Evolutionary conservation across 2,888 invertebrate species (phyloP), one percentile per base, ranked within the genome.

Genomic region (Acronicta psi): DNA sequence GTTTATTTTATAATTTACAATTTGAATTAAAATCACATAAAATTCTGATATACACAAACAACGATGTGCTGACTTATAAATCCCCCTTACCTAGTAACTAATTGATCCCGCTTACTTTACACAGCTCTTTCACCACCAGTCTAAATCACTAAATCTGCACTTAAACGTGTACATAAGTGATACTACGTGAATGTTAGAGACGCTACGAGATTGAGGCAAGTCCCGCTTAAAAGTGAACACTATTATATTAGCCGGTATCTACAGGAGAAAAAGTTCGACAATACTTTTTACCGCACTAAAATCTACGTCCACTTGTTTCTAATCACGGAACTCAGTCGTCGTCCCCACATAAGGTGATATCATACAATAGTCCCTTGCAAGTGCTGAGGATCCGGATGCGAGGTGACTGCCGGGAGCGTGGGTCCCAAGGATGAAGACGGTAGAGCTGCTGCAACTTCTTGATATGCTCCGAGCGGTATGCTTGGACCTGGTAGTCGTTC

Each of bases 291-390:
- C 62, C 64, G 47, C 46, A 54, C 59, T 60, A 66, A 40, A 60
- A 40, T 73, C 72, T 95, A 96, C 86, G 95, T 95, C 96, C 96
- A 96, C 89, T 95, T 96, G 85, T 96, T 97, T 88, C 96, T 95
- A 81, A 95, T 92, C 76, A 96, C 96, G 91, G 97, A 96, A 95
- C 97, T 96, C 91, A 96, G 95, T 95, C 97, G 96, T 92, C 97
- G 97, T 95, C 97, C 97, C 97, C 97, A 97, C 97, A 97, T 97
- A 69, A 97, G 96, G 96, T 97, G 96, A 95, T 98, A 98, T 98
- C 97, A 98, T 97, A 98, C 98, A 92, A 98, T 97, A 85, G 98
- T 98, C 76, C 98, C 98, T 91, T 98, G 98, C 66, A 97, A 93
- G 84, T 97, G 97, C 85, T 97, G 97, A 16, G 97, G 95, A 82